Evolutionary conservation across 2,113 vertebrate species (phyloP).

Genomic region (Ceyx melanurus): DNA sequence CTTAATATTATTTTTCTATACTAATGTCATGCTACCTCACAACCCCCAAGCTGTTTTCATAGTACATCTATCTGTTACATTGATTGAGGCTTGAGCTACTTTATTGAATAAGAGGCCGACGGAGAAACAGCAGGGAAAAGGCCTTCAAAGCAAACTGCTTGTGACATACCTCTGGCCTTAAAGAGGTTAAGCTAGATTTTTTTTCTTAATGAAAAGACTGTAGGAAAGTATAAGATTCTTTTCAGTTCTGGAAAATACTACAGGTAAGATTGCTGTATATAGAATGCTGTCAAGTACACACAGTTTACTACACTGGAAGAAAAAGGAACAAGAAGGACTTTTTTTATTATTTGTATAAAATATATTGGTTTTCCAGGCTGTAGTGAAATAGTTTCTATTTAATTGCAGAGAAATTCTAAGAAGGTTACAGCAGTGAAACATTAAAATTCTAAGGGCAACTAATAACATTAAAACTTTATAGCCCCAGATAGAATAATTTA

Average conservation of each 20-base stretch:
- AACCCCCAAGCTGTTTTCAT: background rate
- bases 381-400: conserved; percentile 82
- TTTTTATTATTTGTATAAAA: conserved; percentile 77
- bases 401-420: conserved; percentile 84
- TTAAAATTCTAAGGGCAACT: conserved; percentile 91
- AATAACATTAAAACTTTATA: conserved; percentile 92
- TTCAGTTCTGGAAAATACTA: conserved; percentile 34
- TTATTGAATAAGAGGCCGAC: background rate
- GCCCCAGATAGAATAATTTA: conserved; percentile 89
- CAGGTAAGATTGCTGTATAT: conserved; percentile 28
- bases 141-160: background rate
- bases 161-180: background rate
- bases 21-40: background rate
- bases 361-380: conserved; percentile 82
- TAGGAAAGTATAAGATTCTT: background rate
- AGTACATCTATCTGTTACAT: background rate
- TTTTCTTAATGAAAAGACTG: background rate
- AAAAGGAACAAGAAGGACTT: conserved; percentile 58
- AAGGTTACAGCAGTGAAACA: conserved; percentile 85
- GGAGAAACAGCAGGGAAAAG: background rate
- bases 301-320: conserved; percentile 58
- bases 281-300: conserved; percentile 52
- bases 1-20: background rate
- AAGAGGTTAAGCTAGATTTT: background rate
- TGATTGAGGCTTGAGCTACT: background rate